Percentiles rank a stretch among this genome's conserved stretches.
Evolutionary conservation across 2,113 vertebrate genomes (phyloP).

Genomic region (Epinephelus fuscoguttatus): DNA sequence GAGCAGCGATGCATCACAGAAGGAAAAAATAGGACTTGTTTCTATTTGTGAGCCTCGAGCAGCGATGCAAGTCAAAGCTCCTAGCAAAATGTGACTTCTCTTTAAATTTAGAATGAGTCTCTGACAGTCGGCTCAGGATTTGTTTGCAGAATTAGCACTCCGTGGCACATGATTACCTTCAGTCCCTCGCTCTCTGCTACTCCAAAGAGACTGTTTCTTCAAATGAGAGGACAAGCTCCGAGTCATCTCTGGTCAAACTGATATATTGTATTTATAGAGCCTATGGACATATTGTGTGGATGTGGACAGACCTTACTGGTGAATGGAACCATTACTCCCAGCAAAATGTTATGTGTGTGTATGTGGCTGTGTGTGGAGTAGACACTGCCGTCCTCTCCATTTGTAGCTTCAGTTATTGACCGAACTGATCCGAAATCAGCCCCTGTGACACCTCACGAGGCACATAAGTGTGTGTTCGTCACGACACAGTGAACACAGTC

Average conservation of each 20-base stretch:
- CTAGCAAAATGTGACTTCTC: slow-evolving; percentile 10
- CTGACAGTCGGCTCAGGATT: not conserved
- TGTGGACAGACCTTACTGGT: slow-evolving; percentile 35
- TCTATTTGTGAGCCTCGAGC: slow-evolving; percentile 18
- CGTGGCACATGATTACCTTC: slow-evolving; percentile 37
- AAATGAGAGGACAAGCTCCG: slow-evolving; percentile 32
- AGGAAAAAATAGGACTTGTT: slow-evolving; percentile 1
- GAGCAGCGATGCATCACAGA: not conserved
- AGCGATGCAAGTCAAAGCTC: slow-evolving; percentile 1
- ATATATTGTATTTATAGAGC: slow-evolving; percentile 81
- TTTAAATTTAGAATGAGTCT: slow-evolving; percentile 18
- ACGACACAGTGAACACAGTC: slow-evolving; percentile 42
- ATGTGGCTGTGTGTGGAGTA: slow-evolving; percentile 32
- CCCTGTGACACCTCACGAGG: slow-evolving; percentile 44
- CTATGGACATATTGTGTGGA: slow-evolving; percentile 55
- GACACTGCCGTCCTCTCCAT: slow-evolving; percentile 32
- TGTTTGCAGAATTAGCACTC: slow-evolving; percentile 31
- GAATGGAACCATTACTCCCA: slow-evolving; percentile 35
- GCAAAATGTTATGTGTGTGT: slow-evolving; percentile 33
- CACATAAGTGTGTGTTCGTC: slow-evolving; percentile 62
- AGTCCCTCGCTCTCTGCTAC: not conserved
- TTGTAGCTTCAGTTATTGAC: slow-evolving; percentile 34
- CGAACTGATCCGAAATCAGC: slow-evolving; percentile 53
- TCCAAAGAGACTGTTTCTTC: slow-evolving; percentile 54
- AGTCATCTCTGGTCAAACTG: slow-evolving; percentile 49